Conservation (phyloP, 2,888 invertebrate species). For the Lepidochrysops patricia region DNA sequence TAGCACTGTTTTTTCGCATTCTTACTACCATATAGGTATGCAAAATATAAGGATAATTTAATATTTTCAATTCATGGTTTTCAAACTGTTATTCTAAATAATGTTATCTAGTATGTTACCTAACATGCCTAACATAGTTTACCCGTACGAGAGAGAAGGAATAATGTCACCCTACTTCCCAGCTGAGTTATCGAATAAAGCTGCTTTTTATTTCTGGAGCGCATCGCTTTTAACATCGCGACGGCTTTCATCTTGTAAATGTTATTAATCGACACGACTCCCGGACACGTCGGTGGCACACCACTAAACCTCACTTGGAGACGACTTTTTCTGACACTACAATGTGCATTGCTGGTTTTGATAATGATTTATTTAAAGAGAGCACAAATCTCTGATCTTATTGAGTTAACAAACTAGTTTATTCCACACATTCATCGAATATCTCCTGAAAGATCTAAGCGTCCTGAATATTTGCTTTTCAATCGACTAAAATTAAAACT, state of each 20-base stretch:
- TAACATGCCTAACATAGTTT: not conserved
- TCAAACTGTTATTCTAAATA: too few relatives aligned
- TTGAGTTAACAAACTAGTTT: too few relatives aligned
- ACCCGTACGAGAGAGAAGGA: not conserved
- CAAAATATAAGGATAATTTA: too few relatives aligned
- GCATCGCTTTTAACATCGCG: slow-evolving; percentile 59
- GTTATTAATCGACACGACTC: slow-evolving; percentile 70
- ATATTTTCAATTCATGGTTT: too few relatives aligned
- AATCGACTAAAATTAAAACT: too few relatives aligned
- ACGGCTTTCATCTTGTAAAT: slow-evolving; percentile 72
- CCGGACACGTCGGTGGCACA: slow-evolving; percentile 47
- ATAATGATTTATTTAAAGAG: not conserved
- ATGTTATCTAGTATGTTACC: too few relatives aligned
- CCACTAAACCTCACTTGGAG: slow-evolving; percentile 23
- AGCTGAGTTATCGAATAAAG: slow-evolving; percentile 61
- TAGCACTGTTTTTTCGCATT: too few relatives aligned
- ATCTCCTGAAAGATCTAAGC: too few relatives aligned
- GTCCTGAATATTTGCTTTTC: too few relatives aligned
- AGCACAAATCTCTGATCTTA: too few relatives aligned
- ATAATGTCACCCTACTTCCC: slow-evolving; percentile 43
- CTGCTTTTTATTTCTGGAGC: slow-evolving; percentile 68
- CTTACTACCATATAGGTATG: too few relatives aligned
- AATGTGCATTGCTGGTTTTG: slow-evolving; percentile 20
- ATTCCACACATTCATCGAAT: too few relatives aligned
- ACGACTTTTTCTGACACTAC: not conserved